A percentile compares a stretch with the other conserved stretches of the same genome.
Conservation (phyloP, 2,113 vertebrate genomes). For the Forbesichthys papilliferus region DNA sequence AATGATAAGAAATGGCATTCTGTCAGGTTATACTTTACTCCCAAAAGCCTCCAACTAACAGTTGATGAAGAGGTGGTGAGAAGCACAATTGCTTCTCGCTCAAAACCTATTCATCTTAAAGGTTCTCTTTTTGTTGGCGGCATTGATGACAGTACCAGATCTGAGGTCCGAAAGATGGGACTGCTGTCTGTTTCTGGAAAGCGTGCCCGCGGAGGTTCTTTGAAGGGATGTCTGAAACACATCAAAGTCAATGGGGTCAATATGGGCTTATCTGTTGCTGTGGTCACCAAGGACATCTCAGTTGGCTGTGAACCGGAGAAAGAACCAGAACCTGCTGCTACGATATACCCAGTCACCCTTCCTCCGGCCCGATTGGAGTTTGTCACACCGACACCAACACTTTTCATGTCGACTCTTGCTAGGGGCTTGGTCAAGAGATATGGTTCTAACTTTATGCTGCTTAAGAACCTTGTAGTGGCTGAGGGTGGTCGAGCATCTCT, state of each 20-base stretch:
- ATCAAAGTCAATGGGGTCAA: slow-evolving; percentile 78
- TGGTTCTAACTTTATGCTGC: slow-evolving; percentile 72
- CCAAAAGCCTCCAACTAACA: slow-evolving; percentile 77
- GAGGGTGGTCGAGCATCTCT: slow-evolving; percentile 83
- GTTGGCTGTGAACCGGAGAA: slow-evolving; percentile 82
- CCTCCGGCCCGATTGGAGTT: slow-evolving; percentile 38
- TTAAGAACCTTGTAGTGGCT: slow-evolving; percentile 82
- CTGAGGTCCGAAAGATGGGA: slow-evolving; percentile 75
- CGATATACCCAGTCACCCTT: slow-evolving; percentile 36
- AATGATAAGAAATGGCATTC: slow-evolving; percentile 85
- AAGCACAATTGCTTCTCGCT: slow-evolving; percentile 65
- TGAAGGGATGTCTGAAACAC: slow-evolving; percentile 88
- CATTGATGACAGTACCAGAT: slow-evolving; percentile 75
- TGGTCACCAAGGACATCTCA: slow-evolving; percentile 87
- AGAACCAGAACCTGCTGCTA: slow-evolving; percentile 46
- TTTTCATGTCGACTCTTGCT: slow-evolving; percentile 52
- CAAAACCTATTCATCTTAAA: slow-evolving; percentile 71
- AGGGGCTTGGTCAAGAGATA: slow-evolving; percentile 66
- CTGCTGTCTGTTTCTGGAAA: slow-evolving; percentile 82
- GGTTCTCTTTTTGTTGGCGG: slow-evolving; percentile 84
- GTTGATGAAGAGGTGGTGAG: slow-evolving; percentile 81
- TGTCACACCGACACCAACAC: slow-evolving; percentile 52
- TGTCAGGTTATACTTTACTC: slow-evolving; percentile 76
- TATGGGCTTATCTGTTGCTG: slow-evolving; percentile 78
- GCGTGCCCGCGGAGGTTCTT: slow-evolving; percentile 80